phyloP scores from a whole-genome alignment of 2,797 vertebrate species.

The Huso huso region DNA sequence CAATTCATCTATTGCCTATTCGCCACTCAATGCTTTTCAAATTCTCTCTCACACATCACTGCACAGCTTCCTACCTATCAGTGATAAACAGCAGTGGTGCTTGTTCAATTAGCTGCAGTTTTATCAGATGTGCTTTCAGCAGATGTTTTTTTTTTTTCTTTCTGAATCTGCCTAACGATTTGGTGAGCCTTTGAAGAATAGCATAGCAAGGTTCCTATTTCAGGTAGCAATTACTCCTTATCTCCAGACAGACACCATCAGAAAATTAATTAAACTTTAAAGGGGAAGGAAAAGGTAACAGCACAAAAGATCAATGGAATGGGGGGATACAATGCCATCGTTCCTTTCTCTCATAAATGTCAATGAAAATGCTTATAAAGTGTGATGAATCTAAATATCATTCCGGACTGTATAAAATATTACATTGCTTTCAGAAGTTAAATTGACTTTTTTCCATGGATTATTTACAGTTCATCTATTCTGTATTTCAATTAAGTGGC shows the following conservation, averaged over 20 bases:
- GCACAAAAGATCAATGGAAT: not conserved
- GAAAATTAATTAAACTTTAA: not conserved
- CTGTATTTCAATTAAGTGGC: too few relatives aligned
- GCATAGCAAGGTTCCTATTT: not conserved
- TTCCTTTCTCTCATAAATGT: not conserved
- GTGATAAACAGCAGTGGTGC: not conserved
- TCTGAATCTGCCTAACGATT: not conserved
- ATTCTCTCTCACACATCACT: too few relatives aligned
- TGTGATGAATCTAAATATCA: too few relatives aligned
- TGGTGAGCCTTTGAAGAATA: not conserved
- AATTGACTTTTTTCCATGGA: too few relatives aligned
- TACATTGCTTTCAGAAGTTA: too few relatives aligned
- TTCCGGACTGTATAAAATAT: too few relatives aligned
- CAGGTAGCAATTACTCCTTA: not conserved
- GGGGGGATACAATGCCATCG: not conserved
- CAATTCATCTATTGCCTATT: too few relatives aligned
- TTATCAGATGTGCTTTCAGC: not conserved
- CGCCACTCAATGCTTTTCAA: too few relatives aligned
- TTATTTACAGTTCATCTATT: too few relatives aligned
- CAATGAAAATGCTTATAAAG: not conserved
- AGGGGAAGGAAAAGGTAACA: not conserved
- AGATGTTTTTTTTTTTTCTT: too few relatives aligned
- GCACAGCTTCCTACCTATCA: too few relatives aligned
- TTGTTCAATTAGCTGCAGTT: constrained; percentile 1
- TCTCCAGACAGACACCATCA: not conserved